Conservation (phyloP, 2,888 invertebrate genomes). For the Leucoma salicis region DNA sequence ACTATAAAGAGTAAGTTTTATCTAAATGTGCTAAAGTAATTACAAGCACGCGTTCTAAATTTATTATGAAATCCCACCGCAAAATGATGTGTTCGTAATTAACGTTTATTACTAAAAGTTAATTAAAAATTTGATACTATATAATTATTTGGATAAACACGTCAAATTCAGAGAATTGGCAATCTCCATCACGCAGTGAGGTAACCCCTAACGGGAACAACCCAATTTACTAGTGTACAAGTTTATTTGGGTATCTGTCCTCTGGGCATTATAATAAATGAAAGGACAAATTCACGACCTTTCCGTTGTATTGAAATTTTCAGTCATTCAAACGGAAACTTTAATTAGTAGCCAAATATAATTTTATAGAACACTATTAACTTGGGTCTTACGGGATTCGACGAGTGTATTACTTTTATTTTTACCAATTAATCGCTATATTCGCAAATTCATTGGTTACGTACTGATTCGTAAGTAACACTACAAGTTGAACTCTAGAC, state of each 20-base stretch:
- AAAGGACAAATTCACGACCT: slow-evolving; percentile 66
- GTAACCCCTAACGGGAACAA: slow-evolving; percentile 63
- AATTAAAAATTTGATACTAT: slow-evolving; percentile 29
- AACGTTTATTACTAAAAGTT: slow-evolving; percentile 12
- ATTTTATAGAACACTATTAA: slow-evolving; percentile 4
- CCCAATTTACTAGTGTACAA: slow-evolving; percentile 76
- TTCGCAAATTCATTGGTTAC: too few relatives aligned
- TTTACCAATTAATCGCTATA: too few relatives aligned
- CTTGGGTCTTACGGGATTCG: background rate
- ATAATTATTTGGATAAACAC: slow-evolving; percentile 38
- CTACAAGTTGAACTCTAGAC: too few relatives aligned
- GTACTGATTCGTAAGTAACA: too few relatives aligned
- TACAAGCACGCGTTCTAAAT: too few relatives aligned
- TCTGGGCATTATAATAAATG: slow-evolving; percentile 69
- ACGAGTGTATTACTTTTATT: background rate
- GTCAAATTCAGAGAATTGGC: slow-evolving; percentile 51
- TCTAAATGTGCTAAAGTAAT: too few relatives aligned
- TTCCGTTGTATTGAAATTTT: slow-evolving; percentile 64
- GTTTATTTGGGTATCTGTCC: slow-evolving; percentile 74
- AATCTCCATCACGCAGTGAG: slow-evolving; percentile 72
- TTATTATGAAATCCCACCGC: too few relatives aligned
- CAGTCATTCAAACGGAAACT: slow-evolving; percentile 45
- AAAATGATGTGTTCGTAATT: background rate
- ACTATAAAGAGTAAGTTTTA: too few relatives aligned
- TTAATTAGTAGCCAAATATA: slow-evolving; percentile 39